These are phyloP conservation scores for Wiebesia pumilae DNA, from an alignment of 1,140 invertebrate genomes.

Conservation along the genomic window DNA sequence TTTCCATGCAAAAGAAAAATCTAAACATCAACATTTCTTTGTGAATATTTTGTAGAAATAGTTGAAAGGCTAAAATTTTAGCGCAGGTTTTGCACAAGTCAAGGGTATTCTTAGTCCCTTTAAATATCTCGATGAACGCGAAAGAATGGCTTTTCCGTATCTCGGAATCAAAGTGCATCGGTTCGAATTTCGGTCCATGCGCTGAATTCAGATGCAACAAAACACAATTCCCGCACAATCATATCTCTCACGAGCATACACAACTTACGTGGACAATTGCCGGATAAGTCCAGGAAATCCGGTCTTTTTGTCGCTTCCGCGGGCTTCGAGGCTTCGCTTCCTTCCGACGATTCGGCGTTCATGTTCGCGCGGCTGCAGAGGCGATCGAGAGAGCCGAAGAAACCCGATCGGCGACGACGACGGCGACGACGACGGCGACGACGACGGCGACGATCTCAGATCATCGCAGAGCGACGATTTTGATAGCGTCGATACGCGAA, in stretches of 20 bases:
- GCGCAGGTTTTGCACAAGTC: too few species aligned
- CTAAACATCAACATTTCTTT: too few species aligned
- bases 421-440: too few species aligned
- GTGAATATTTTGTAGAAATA: too few species aligned
- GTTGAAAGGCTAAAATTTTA: too few species aligned
- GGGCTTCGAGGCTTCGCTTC: conserved; percentile 57
- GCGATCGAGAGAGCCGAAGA: neutral
- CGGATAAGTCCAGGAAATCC: conserved; percentile 67
- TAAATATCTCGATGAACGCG: too few species aligned
- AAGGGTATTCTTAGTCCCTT: too few species aligned
- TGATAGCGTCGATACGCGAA: too few species aligned
- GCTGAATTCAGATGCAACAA: neutral
- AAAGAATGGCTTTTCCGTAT: neutral
- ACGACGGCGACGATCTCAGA: neutral
- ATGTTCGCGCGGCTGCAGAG: neutral
- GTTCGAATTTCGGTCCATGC: neutral
- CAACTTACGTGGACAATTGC: conserved; percentile 59
- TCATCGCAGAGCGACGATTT: too few species aligned
- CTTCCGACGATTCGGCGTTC: conserved; percentile 57
- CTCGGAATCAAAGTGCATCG: neutral
- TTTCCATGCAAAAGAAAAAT: too few species aligned
- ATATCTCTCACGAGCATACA: neutral
- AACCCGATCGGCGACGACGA: too few species aligned
- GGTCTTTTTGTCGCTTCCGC: conserved; percentile 63
- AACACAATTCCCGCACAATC: neutral